Base-by-base conservation (phyloP, 2,113 vertebrate species). In the Toxostoma redivivum region DNA sequence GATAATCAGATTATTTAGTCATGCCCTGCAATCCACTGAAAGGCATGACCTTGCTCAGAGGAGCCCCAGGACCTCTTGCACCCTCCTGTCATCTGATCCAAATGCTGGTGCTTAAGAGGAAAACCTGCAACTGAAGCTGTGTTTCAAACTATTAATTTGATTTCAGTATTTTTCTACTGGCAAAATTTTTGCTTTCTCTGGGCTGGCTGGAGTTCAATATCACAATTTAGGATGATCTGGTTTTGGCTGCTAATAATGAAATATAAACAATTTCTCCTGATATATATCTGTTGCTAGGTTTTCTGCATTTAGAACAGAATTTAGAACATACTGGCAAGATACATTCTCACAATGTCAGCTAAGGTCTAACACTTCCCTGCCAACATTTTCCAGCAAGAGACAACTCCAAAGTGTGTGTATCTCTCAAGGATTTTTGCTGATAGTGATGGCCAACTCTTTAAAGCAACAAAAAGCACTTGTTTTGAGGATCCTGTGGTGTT, bases 231-330 rank as follows among this genome's bases (percentile, higher is more conserved):
- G n/a, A 87, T 48, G 45, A 92, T 53, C 70, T 24, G 22, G 45
- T 2, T 69, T 91, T 95, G 94, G 87, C 90, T 88, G 79, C 66
- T 89, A 92, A 80, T 94, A 85, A 91, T 38, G 58, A 88, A 95
- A 85, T 27, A 77, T 28, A 95, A 96, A 96, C 66, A 91, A 65
- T 74, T 91, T 88, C 30, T 91, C 42, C 71, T n/a, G 74, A 73
- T 96, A 58, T 33, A 42, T 83, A 96, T 96, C 91, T 92, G 85
- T 93, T 94, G 92, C 90, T 83, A 73, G 53, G 79, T 81, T 92
- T 93, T 81, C 74, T 77, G 70, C n/a, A 72, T 65, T 95, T 91
- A 81, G 78, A 89, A 84, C 27, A n/a, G 69, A 85, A 77, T 82
- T 82, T 69, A 90, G 84, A 95, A 86, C 54, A 38, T 30, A n/a